Evolutionary conservation across 1,140 invertebrate species (phyloP), one percentile per base, ranked within the genome.

Genomic region (Drosophila sturtevanti): DNA sequence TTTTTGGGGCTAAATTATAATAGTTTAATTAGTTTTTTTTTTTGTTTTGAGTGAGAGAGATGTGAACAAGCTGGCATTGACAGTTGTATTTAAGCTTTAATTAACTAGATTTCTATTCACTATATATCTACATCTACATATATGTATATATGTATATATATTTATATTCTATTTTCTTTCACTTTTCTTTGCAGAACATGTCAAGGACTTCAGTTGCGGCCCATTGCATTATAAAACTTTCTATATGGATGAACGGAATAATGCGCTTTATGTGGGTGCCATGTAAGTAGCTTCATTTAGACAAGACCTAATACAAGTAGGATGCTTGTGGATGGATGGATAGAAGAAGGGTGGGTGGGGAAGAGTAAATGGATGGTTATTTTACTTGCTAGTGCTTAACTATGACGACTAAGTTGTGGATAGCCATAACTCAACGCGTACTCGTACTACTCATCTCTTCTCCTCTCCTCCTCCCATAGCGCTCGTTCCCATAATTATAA

Each of bases 211-310:
- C 92, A 95, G 94, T 76, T 97, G 96, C 81, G 96, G 96, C 4
- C 94, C 94, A 92, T 92, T 96, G 90, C 97, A 96, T 93, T 97
- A 97, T 93, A 94, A 96, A 81, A 97, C 96, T 16, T 95, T 97
- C 77, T 95, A 96, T 82, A 92, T 97, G 92, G 96, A 97, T 91
- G 94, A 95, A 82, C 94, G 94, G 81, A 93, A 94, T 84, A 96
- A 97, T 91, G 94, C 94, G 27, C 93, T 97, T 34, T 97, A 96
- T 92, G 96, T 97, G 72, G 96, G 96, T 76, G 96, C 96, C 70
- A 97, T 97, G 96, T 97, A 94, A 96, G 96, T 96, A 92, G 61
- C 58, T 14, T 56, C 54, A 34, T 34, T 56, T 48, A 34, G 22
- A 54, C 14, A 24, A 16, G 22, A 31, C 27, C 27, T 31, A 31